These are phyloP conservation scores for Cryptocephalus moraei DNA, from an alignment of 2,888 invertebrate genomes.

Conservation along the genomic window DNA sequence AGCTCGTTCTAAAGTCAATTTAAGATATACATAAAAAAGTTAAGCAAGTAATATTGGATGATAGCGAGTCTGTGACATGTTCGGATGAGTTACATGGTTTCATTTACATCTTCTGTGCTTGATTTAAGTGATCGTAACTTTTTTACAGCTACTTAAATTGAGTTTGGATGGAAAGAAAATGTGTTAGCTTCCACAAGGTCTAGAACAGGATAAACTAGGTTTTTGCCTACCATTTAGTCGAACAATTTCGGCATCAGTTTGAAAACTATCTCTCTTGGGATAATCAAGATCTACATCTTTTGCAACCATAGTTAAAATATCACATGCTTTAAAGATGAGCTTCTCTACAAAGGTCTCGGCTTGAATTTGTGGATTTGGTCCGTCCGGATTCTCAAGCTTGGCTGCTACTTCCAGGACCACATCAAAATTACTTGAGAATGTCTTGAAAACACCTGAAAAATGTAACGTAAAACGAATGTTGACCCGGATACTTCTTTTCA, in stretches of 20 bases:
- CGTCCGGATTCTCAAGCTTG: slow-evolving; percentile 60
- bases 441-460: slow-evolving; percentile 57
- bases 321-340: slow-evolving; percentile 73
- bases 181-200: too few relatives aligned
- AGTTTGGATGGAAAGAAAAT: too few relatives aligned
- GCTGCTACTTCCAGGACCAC: slow-evolving; percentile 80
- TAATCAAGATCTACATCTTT: slow-evolving; percentile 82
- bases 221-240: slow-evolving; percentile 44
- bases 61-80: too few relatives aligned
- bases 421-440: slow-evolving; percentile 82
- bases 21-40: too few relatives aligned
- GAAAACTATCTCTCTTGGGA: slow-evolving; percentile 79
- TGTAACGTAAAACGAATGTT: too few relatives aligned
- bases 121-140: too few relatives aligned
- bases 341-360: slow-evolving; percentile 66
- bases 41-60: too few relatives aligned
- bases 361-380: slow-evolving; percentile 40
- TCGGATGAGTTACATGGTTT: too few relatives aligned
- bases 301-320: slow-evolving; percentile 74
- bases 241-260: slow-evolving; percentile 76
- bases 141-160: too few relatives aligned
- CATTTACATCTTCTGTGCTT: too few relatives aligned
- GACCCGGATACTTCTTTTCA: neutral
- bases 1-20: too few relatives aligned
- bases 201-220: too few relatives aligned